These are phyloP conservation scores for Papilio demoleus DNA, from an alignment of 2,888 invertebrate genomes.

Conservation along the genomic window DNA sequence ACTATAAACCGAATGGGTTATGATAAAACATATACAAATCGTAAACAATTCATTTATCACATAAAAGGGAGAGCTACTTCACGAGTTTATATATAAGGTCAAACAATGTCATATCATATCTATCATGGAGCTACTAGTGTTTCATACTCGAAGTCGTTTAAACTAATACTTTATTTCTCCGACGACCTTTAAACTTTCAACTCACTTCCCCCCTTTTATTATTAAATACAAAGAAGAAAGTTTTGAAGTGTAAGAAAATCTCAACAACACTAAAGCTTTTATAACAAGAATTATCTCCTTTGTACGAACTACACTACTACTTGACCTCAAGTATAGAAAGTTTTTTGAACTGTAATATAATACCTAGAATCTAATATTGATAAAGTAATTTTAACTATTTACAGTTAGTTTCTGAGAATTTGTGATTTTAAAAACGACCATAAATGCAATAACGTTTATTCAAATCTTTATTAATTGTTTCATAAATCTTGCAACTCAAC, in stretches of 20 bases:
- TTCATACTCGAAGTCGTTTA: too few relatives aligned
- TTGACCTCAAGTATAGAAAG: not conserved
- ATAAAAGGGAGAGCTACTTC: not conserved
- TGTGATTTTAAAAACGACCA: too few relatives aligned
- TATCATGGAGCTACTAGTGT: too few relatives aligned
- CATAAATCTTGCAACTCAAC: too few relatives aligned
- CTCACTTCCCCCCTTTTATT: not conserved
- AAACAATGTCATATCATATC: not conserved
- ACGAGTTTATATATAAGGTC: not conserved
- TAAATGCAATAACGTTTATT: not conserved
- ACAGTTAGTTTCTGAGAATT: too few relatives aligned
- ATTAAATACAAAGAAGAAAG: not conserved
- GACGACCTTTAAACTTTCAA: not conserved
- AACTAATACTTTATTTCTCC: not conserved
- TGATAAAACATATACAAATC: not conserved
- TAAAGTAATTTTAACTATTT: not conserved
- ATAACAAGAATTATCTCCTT: not conserved
- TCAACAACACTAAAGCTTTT: not conserved
- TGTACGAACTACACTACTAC: not conserved
- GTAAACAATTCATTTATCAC: not conserved
- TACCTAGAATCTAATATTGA: not conserved
- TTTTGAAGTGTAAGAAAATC: conserved; percentile 3
- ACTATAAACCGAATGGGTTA: not conserved
- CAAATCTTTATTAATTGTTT: not conserved
- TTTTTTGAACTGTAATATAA: not conserved